These are phyloP conservation scores for Anarrhichthys ocellatus DNA, from an alignment of 2,113 vertebrate genomes.

Conservation along the genomic window DNA sequence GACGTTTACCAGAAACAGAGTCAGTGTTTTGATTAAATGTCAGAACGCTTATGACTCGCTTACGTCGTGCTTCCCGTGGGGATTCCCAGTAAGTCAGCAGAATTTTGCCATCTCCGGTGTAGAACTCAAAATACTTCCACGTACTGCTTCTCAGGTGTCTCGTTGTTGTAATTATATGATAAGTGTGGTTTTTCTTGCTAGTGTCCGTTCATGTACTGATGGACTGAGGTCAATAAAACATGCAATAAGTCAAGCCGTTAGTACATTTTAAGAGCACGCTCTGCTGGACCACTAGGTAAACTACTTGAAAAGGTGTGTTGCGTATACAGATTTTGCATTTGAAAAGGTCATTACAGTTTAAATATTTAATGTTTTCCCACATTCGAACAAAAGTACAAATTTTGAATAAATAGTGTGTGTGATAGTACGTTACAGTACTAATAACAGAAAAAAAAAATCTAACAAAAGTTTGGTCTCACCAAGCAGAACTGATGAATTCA, in stretches of 20 bases:
- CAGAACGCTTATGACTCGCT: too few species aligned
- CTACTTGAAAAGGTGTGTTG: background rate
- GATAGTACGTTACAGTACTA: background rate
- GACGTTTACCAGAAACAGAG: too few species aligned
- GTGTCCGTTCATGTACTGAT: background rate
- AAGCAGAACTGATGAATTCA: background rate
- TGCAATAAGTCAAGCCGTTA: background rate
- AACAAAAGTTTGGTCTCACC: background rate
- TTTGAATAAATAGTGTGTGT: background rate
- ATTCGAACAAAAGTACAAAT: background rate
- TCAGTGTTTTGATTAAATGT: too few species aligned
- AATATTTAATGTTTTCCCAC: background rate
- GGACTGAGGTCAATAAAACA: background rate
- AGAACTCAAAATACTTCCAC: background rate
- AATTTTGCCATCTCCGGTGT: background rate
- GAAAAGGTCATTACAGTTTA: background rate
- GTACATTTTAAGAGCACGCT: background rate
- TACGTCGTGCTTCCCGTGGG: background rate
- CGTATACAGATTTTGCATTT: background rate
- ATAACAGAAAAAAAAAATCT: background rate
- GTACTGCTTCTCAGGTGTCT: background rate
- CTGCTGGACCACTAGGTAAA: background rate
- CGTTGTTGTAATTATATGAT: background rate
- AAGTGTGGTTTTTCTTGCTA: background rate
- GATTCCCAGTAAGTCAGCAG: background rate